Evolutionary conservation across 2,113 vertebrate species (phyloP), one percentile per base, ranked within the genome.

Genomic region (Rhadina sibilatrix): DNA sequence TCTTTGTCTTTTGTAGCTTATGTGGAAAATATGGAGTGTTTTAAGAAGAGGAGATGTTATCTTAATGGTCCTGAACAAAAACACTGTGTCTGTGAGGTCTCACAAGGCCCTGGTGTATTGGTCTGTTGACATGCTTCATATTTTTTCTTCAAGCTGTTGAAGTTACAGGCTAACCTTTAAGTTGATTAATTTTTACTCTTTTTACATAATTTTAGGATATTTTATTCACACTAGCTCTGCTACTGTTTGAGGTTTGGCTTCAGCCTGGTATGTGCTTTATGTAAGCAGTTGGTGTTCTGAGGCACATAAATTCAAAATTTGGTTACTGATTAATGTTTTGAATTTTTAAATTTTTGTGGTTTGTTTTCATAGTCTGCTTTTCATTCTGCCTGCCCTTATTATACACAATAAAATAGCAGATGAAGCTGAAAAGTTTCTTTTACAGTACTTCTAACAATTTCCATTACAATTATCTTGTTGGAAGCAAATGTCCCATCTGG

Each of bases 401-500:
- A 37, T 54, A 27, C 33, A 8, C n/a, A 90, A 42, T 94, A 87
- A 98, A 97, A 96, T 79, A 97, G 82, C 96, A 97, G 89, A 95
- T 95, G 92, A 98, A 97, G 78, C 95, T 93, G 83, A 96, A 95
- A 97, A 98, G 94, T 97, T 97, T 97, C 80, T 97, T 87, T 96
- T 96, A 86, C 81, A 91, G 86, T 92, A 96, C 87, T 97, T 97
- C 71, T 40, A 96, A 97, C 80, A 88, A 90, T 97, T 97, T 97
- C 76, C 95, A 91, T 83, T 83, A 92, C 83, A 97, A 97, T 97
- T 96, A 93, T 97, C 94, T 97, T 96, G 68, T 96, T 97, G 93
- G 89, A 97, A 97, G 96, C 84, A 97, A 97, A 97, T 95, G 92
- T 95, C 96, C 98, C 98, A 97, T 98, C 98, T 98, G 98, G 96